Base-by-base conservation (phyloP, 2,888 invertebrate genomes). In the Chrysina gloriosa region DNA sequence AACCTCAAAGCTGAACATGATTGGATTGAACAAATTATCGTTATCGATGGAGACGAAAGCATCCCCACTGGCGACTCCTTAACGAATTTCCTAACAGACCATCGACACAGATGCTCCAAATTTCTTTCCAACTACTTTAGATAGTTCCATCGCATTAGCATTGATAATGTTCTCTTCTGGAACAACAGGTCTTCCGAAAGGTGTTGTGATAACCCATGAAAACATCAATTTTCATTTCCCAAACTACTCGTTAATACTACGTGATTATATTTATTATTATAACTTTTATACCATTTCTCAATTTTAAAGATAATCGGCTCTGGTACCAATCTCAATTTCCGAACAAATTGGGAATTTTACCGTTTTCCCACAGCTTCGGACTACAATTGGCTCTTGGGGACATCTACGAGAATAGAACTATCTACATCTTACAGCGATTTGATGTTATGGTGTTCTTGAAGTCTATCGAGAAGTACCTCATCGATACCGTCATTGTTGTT, bases 161-260 rank as follows among this genome's bases (percentile, higher is more conserved):
- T 85, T 89, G 0, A 86, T 94, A 69, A 88, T 92, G 74, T 93
- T 90, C 78, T 93, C 93, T 0, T 93, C 93, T 0, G 94, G 94
- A n/a, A 94, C 94, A 0, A 90, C 90, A 0, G 94, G 94, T 0
- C 78, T 92, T 65, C 91, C 93, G 0, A 93, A 93, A 80, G 92
- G 92, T 29, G 93, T 93, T 0, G 88, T 89, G 86, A 82, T 92
- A 2, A 89, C 90, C 1, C 90, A 92, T 79, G 84, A 84, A 25
- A 92, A 92, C 81, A 83, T 90, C 81, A 85, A 85, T 76, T 82
- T 82, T 75, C 36, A 25, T 34, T 63, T 48, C n/a, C n/a, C n/a
- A n/a, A n/a, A n/a, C n/a, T n/a, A n/a, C n/a, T n/a, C n/a, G n/a
- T n/a, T n/a, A n/a, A n/a, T n/a, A n/a, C n/a, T n/a, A n/a, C n/a